Evolutionary conservation across 2,888 invertebrate genomes (phyloP), one percentile per base, ranked within the genome.

Genomic region (Toxonevra muliebris): DNA sequence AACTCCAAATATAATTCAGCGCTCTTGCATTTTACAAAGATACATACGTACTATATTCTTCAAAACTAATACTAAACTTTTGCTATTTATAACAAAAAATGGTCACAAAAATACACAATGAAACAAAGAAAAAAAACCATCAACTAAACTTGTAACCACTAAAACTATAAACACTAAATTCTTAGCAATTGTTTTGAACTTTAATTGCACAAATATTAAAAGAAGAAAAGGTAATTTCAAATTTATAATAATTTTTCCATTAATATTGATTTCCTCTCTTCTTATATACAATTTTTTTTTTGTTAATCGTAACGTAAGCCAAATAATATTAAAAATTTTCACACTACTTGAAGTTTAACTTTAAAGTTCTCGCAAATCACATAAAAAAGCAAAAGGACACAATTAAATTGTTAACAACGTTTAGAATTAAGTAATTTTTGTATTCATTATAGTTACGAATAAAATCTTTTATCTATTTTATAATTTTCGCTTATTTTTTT

Each of bases 281-380:
- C 55, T 63, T n/a, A 50, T 59, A 55, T 67, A 68, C 65, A 67
- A 69, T 69, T 60, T 54, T 68, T 69, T 71, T 71, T 63, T 71
- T 71, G 69, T 63, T 67, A 41, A 61, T 50, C 50, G 55, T 52
- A 43, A 41, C 42, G 54, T 19, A 61, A 61, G 59, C 59, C 50
- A 57, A 59, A 55, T 61, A 58, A 15, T 55, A 41, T 52, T 20
- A 62, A 17, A 48, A 48, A 43, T 64, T 61, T 58, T 58, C 12
- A 62, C 40, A 66, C 52, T 17, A 66, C 52, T 17, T 2, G 30
- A 30, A 30, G 30, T 30, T 30, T 2, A 30, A 30, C 30, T 30
- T 30, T 30, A 30, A 30, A 30, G 30, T 30, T 30, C 30, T 30
- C 30, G 30, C 30, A 30, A 30, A 30, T 30, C 30, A 30, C n/a